Base-by-base conservation (phyloP, 1,140 invertebrate species). In the Condylostylus longicornis region DNA sequence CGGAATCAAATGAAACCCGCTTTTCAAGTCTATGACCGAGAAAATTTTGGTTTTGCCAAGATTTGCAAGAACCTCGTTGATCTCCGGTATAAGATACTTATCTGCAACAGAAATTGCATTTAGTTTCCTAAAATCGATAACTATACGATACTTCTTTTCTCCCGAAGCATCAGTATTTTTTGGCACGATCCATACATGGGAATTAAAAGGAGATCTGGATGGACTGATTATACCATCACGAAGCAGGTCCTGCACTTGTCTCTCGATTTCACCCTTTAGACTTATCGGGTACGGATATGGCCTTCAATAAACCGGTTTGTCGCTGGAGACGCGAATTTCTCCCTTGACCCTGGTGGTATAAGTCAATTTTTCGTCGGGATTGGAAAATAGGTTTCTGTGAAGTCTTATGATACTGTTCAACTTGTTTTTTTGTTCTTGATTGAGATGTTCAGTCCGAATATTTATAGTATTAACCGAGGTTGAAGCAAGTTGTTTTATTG, bases 81-180 rank as follows among this genome's bases (percentile, higher is more conserved):
- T 31, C 13, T 31, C 29, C 10, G 29, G 29, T 13, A 31, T 31
- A 13, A 13, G 29, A 17, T 31, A 31, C 15, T 17, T 31, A n/a
- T 51, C 45, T 12, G 35, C 38, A 2, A 47, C 37, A 4, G 50
- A 51, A n/a, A 44, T 29, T 18, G 44, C 19, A 32, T 52, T 54
- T 6, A 52, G 23, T 36, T 40, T 41, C 13, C 49, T 22, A 23
- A 40, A 53, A 28, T 52, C 46, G 9, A 50, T 44, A 7, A 43
- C 42, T 8, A 51, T 13, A 13, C 51, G 25, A 39, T 38, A 50
- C 40, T 36, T 49, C 22, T 40, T 40, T 33, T 49, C 42, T 12
- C 48, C 48, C 5, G 42, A 30, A n/a, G 46, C 32, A 20, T 45
- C 48, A 10, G 38, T 10, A 37, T 49, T 51, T 32, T 51, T 31